Evolutionary conservation across 2,888 invertebrate species (phyloP).

Genomic region (Cantharis nigra): DNA sequence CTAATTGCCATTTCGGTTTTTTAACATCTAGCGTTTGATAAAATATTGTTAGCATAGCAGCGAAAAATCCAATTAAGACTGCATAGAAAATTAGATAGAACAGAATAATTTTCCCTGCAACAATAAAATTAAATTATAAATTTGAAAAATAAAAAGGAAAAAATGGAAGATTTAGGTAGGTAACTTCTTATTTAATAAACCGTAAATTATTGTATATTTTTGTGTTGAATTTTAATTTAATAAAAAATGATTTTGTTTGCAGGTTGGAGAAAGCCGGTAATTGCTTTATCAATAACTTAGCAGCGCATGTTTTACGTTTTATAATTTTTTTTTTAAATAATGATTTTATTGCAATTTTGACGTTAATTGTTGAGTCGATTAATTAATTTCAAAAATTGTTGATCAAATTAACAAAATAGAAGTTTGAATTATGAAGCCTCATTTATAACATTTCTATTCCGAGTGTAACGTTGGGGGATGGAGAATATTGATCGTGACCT

Average conservation of each 20-base stretch:
- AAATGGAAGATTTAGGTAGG: no score
- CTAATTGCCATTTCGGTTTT: constrained; percentile 89
- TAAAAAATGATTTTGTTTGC: not conserved
- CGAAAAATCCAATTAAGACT: constrained; percentile 90
- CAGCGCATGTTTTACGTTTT: not conserved
- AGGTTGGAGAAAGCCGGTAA: not conserved
- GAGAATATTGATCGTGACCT: constrained; percentile 23
- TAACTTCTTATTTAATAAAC: not conserved
- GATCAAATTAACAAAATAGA: not conserved
- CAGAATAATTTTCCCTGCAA: constrained; percentile 89
- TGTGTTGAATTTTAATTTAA: not conserved
- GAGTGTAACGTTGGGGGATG: constrained; percentile 5
- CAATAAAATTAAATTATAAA: constrained; percentile 39
- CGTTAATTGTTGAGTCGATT: not conserved
- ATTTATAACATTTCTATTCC: constrained; percentile 4
- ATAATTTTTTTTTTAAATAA: not conserved
- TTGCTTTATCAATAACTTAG: not conserved
- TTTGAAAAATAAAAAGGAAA: not conserved
- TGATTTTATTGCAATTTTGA: not conserved
- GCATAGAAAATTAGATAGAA: constrained; percentile 97
- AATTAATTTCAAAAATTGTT: not conserved
- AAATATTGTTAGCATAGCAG: constrained; percentile 92
- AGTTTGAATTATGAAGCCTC: constrained; percentile 4
- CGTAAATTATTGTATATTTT: not conserved
- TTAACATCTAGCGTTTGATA: constrained; percentile 86